phyloP scores from a whole-genome alignment of 2,888 invertebrate genomes.

The Pseudococcus viburni region DNA sequence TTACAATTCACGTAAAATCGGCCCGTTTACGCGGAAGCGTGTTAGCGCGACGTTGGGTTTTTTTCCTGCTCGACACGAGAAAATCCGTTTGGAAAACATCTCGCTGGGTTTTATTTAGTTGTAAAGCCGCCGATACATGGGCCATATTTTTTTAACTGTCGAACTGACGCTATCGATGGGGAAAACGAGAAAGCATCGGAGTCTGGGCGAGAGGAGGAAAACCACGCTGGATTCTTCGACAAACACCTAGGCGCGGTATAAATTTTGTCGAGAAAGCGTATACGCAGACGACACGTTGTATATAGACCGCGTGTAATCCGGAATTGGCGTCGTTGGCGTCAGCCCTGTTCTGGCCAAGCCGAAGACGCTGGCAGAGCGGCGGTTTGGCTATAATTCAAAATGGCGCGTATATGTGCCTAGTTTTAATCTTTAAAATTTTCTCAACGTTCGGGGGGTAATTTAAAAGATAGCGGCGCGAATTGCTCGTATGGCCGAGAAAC shows the following conservation, averaged over 20 bases:
- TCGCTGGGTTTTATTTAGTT: conserved; percentile 47
- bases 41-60: conserved; percentile 12
- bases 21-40: conserved; percentile 36
- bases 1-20: conserved; percentile 52
- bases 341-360: neutral
- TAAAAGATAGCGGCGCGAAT: conserved; percentile 39
- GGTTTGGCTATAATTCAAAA: conserved; percentile 45
- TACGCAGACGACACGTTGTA: neutral
- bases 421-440: conserved; percentile 52
- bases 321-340: conserved; percentile 31
- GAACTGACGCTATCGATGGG: conserved; percentile 39
- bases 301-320: conserved; percentile 32
- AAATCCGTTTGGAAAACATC: conserved; percentile 54
- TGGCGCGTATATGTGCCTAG: conserved; percentile 19
- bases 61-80: neutral
- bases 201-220: neutral
- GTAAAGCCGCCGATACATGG: conserved; percentile 48
- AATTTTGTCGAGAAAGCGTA: conserved; percentile 43
- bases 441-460: neutral
- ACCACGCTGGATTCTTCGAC: neutral
- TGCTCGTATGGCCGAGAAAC: neutral
- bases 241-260: conserved; percentile 32
- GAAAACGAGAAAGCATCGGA: neutral
- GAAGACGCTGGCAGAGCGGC: neutral
- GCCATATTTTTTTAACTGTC: conserved; percentile 54